A percentile compares a stretch with the other conserved stretches of the same genome.
Conservation (phyloP, 2,888 invertebrate genomes). For the Eristalinus aeneus region DNA sequence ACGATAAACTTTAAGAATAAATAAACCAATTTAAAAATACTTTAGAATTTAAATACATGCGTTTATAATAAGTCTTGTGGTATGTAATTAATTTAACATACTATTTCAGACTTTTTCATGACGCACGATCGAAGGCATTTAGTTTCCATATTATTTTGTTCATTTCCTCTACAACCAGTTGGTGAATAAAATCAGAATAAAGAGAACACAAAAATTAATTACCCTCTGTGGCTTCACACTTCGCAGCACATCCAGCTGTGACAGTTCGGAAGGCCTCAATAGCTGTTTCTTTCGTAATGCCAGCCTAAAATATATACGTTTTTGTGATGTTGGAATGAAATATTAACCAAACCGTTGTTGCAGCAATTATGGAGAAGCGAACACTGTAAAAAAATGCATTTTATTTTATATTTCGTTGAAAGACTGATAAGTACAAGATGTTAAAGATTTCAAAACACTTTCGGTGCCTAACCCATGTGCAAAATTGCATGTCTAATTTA, state of each 20-base stretch:
- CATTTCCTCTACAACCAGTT: slow-evolving; percentile 77
- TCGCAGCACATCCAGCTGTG: neutral
- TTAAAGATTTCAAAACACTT: no score
- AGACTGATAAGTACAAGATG: neutral
- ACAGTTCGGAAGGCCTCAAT: neutral
- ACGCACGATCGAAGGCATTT: slow-evolving; percentile 79
- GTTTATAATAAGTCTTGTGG: no score
- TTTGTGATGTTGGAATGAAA: neutral
- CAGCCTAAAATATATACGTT: neutral
- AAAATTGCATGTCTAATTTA: slow-evolving; percentile 12
- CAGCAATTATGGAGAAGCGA: neutral
- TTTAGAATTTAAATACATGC: no score
- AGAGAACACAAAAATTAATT: neutral
- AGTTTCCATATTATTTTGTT: slow-evolving; percentile 74
- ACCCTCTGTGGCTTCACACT: slow-evolving; percentile 17
- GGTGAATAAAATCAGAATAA: neutral
- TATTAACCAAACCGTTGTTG: neutral
- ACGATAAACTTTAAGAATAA: slow-evolving; percentile 55
- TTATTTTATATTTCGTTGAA: neutral
- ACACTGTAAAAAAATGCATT: neutral
- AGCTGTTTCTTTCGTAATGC: neutral
- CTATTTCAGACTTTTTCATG: slow-evolving; percentile 77
- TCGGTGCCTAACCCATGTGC: neutral
- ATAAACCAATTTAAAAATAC: neutral
- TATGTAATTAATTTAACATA: slow-evolving; percentile 72